Evolutionary conservation across 2,888 invertebrate genomes (phyloP).

Genomic region (Papilio gigon): DNA sequence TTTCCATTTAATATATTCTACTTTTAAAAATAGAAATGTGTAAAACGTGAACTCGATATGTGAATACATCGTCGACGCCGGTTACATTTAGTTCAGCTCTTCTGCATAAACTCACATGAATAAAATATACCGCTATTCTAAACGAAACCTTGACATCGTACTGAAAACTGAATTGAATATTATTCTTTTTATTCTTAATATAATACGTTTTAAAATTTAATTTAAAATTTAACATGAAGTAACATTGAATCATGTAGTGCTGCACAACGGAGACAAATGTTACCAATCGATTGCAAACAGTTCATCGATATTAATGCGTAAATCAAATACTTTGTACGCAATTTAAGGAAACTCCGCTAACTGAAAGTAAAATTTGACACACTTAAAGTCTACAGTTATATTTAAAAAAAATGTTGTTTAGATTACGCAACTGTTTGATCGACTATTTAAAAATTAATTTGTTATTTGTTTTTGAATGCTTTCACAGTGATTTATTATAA

Average conservation of each 20-base stretch:
- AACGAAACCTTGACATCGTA: slow-evolving; percentile 6
- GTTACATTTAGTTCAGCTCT: slow-evolving; percentile 10
- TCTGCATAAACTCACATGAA: slow-evolving; percentile 26
- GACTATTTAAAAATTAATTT: background rate
- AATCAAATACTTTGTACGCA: too few species aligned
- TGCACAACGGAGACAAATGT: too few species aligned
- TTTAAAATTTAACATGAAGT: background rate
- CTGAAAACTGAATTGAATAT: slow-evolving; percentile 16
- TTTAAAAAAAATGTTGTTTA: background rate
- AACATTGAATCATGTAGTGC: background rate
- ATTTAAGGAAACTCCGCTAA: too few species aligned
- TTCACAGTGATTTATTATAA: slow-evolving; percentile 24
- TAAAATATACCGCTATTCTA: slow-evolving; percentile 27
- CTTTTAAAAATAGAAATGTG: background rate
- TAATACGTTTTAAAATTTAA: background rate
- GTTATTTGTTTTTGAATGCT: background rate
- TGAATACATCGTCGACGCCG: background rate
- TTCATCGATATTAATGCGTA: too few species aligned
- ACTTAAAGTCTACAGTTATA: too few species aligned
- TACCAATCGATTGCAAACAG: too few species aligned
- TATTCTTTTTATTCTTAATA: background rate
- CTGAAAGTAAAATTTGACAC: too few species aligned
- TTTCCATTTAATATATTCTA: slow-evolving; percentile 11
- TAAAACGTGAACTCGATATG: slow-evolving; percentile 12
- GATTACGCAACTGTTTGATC: background rate